Percentiles rank a stretch among this genome's conserved stretches.
These are phyloP conservation scores for Orchestia grillus DNA, from an alignment of 1,140 invertebrate genomes.

Conservation along the genomic window DNA sequence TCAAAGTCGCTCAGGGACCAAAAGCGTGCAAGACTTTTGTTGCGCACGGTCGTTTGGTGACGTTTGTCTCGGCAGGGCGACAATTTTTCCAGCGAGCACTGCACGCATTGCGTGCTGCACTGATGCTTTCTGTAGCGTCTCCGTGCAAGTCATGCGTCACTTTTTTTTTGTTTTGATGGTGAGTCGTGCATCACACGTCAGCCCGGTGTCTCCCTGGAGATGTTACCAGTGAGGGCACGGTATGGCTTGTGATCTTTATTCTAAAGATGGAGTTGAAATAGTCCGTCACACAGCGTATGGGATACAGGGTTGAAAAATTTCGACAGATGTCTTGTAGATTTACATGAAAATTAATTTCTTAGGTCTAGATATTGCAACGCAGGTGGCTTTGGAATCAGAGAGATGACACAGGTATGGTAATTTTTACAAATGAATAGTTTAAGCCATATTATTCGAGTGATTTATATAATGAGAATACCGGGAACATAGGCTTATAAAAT, in stretches of 20 bases:
- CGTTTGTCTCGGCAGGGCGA: not conserved
- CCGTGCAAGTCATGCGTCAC: not conserved
- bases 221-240: not conserved
- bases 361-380: no score
- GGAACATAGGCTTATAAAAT: no score
- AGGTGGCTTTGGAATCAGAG: no score
- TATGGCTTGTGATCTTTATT: not conserved
- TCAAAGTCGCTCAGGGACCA: not conserved
- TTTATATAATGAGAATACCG: no score
- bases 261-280: not conserved
- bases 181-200: not conserved
- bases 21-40: not conserved
- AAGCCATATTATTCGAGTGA: no score
- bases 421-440: no score
- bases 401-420: no score
- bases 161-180: not conserved
- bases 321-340: not conserved
- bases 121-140: not conserved
- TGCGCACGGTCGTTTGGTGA: not conserved
- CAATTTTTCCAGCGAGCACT: not conserved
- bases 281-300: not conserved
- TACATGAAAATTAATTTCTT: not conserved
- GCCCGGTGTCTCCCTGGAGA: not conserved
- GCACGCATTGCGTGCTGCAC: not conserved
- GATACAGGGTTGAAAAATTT: not conserved